These are phyloP conservation scores for Branchipolynoe longqiensis DNA, from an alignment of 2,888 invertebrate genomes.

Conservation along the genomic window DNA sequence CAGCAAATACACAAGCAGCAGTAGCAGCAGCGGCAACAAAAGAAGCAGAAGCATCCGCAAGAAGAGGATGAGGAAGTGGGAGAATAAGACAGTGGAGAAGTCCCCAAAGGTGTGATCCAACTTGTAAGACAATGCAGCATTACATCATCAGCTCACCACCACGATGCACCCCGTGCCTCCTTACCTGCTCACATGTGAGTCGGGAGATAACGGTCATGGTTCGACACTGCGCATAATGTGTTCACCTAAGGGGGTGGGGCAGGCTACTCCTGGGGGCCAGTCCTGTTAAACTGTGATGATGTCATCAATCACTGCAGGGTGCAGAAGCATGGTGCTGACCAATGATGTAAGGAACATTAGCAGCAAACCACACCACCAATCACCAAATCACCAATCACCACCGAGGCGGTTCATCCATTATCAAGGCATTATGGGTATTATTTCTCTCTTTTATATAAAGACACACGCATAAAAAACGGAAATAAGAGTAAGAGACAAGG, in stretches of 20 bases:
- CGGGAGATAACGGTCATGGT: constrained; percentile 50
- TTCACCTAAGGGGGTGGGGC: background rate
- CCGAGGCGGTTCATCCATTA: too few species aligned
- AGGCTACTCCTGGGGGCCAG: too few species aligned
- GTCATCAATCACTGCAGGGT: too few species aligned
- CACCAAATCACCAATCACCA: too few species aligned
- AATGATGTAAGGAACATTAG: background rate
- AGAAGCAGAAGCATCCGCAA: too few species aligned
- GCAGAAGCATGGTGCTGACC: background rate
- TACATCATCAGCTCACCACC: background rate
- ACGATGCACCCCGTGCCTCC: background rate
- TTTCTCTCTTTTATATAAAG: too few species aligned
- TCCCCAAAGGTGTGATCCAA: background rate
- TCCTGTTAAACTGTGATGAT: too few species aligned
- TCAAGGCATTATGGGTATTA: constrained; percentile 26
- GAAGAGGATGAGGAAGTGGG: background rate
- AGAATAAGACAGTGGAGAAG: background rate
- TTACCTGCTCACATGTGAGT: constrained; percentile 39
- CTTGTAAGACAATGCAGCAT: too few species aligned
- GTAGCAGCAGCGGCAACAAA: too few species aligned
- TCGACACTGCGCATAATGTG: constrained; percentile 42
- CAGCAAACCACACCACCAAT: constrained; percentile 9
- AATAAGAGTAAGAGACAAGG: constrained; percentile 29
- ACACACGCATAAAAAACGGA: too few species aligned
- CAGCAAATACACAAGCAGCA: too few species aligned